Percentiles rank a stretch among this genome's conserved stretches.
Conservation (phyloP, 2,113 vertebrate genomes). For the Melanostigma gelatinosum region DNA sequence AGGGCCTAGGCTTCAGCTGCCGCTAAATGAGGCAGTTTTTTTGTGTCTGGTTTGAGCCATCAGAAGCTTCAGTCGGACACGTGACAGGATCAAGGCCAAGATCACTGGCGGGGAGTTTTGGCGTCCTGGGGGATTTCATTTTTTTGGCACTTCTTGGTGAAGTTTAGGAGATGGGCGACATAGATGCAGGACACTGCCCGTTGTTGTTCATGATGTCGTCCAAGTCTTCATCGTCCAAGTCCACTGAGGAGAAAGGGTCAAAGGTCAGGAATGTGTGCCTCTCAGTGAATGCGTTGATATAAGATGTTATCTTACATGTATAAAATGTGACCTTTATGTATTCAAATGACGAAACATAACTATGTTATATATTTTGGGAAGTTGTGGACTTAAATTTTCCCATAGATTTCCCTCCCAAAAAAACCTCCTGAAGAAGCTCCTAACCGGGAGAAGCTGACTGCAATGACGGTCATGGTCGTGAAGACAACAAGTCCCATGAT, state of each 20-base stretch:
- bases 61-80: constrained; percentile 63
- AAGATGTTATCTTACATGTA: neutral
- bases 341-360: neutral
- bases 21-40: constrained; percentile 34
- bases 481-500: too few species aligned
- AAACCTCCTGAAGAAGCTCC: neutral
- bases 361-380: neutral
- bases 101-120: constrained; percentile 59
- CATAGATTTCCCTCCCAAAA: neutral
- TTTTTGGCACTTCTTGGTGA: constrained; percentile 76
- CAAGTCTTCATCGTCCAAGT: constrained; percentile 83
- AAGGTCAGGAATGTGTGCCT: neutral
- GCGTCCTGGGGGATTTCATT: constrained; percentile 31
- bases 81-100: constrained; percentile 55
- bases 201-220: constrained; percentile 87
- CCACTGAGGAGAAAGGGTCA: constrained; percentile 72
- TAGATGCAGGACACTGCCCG: constrained; percentile 78
- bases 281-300: neutral
- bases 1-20: constrained; percentile 44
- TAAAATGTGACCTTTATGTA: neutral
- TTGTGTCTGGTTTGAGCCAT: constrained; percentile 51
- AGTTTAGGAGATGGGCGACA: constrained; percentile 81
- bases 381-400: too few species aligned
- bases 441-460: neutral
- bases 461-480: neutral